Base-by-base conservation (phyloP, 2,113 vertebrate genomes). In the Sialia sialis region DNA sequence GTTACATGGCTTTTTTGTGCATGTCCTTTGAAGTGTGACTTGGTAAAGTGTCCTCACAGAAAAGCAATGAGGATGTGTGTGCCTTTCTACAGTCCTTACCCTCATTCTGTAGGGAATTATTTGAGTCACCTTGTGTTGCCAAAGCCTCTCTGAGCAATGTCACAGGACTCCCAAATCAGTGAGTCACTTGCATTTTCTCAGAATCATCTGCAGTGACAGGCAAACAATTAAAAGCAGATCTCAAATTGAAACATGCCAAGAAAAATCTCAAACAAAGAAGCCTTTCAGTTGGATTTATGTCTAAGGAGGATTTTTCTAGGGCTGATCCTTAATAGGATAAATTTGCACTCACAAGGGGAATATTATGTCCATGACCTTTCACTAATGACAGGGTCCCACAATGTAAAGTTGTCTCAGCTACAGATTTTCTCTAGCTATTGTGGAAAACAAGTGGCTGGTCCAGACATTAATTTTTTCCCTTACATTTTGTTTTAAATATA, bases 261-360 rank as follows among this genome's bases (percentile, higher is more conserved):
- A 84, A 84, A 94, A 52, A 75, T 18, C 54, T 81, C 66, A 43
- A 44, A 95, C 79, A 97, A 94, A 89, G 49, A 79, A 60, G 16
- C 17, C 64, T 76, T 84, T 95, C 56, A 94, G 56, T 30, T 54
- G 62, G 44, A 81, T 82, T 95, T 95, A 56, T 72, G 32, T 91
- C 62, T 79, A 70, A 54, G 52, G 43, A 94, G 77, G 82, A 92
- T 81, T 89, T 84, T 26, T 25, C 32, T 56, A 9, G 27, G 26
- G 36, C 56, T 97, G 79, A 95, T 84, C 66, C 34, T 79, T 96
- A 95, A 87, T 67, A 95, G 93, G 87, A 92, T 94, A 68, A 87
- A 91, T 87, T 58, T 82, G 27, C 20, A 16, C 41, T 94, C 77
- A 95, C 87, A 73, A 91, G 69, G 84, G 62, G 56, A 77, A 66